Base-by-base conservation (phyloP, 2,113 vertebrate genomes). In the Platichthys flesus region DNA sequence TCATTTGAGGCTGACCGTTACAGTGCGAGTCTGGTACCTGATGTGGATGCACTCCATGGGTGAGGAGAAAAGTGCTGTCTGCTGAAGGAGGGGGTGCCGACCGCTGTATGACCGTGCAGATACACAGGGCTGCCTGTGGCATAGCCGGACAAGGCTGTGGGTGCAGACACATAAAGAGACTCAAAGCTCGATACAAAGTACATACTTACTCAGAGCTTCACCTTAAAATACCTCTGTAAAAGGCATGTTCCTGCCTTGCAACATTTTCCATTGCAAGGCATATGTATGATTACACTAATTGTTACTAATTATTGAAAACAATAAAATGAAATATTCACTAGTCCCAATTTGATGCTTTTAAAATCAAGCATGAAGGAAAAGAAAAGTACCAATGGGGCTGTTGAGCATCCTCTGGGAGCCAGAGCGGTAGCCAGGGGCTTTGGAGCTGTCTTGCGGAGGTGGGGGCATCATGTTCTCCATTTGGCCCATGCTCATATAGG, bases 31-130 rank as follows among this genome's bases (percentile, higher is more conserved):
- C 18, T 4, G 5, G 20, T 96, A 98, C 98, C 97, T 95, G 97
- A 97, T 85, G 97, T 97, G 93, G 98, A 96, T 86, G 98, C 94
- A 88, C 96, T 99, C 98, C 98, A 99, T 90, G 97, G 98, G 90
- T 98, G 98, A 86, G 98, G 98, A 81, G 98, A 99, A 95, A 99
- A 99, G 96, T 99, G 98, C 93, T 99, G 98, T 94, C 98, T 96
- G 94, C 95, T 99, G 95, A 99, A 98, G 75, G 96, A 99, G 78
- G 97, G 97, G 66, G 96, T 95, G 82, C 97, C 96, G 83, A 97
- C 96, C 70, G 93, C 90, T 76, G 96, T 93, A 78, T 96, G 96
- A 85, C 96, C 96, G 84, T 96, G 97, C 86, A 99, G 94, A 92
- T 96, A 98, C 94, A 98, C 97, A 67, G 96, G 96, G 84, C 95